Evolutionary conservation across 2,888 invertebrate species (phyloP).

Genomic region (Rhamphomyia laevipes): DNA sequence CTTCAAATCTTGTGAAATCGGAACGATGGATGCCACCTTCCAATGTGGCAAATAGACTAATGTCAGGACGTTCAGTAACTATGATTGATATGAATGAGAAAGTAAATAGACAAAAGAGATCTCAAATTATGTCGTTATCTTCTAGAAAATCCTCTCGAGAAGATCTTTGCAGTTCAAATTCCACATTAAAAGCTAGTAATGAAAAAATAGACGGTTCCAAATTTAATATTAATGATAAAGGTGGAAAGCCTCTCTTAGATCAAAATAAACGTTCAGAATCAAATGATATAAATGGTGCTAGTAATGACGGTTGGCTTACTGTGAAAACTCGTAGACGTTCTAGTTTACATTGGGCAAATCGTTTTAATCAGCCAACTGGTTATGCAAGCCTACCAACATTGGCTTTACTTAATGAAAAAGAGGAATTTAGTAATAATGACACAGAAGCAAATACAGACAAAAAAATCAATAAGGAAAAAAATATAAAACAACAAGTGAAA

Average conservation of each 20-base stretch:
- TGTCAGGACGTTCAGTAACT: conserved; percentile 34
- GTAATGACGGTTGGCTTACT: conserved; percentile 80
- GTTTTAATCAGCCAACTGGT: conserved; percentile 72
- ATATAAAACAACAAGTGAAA: neutral
- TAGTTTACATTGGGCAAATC: conserved; percentile 59
- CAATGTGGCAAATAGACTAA: conserved; percentile 28
- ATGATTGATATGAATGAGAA: conserved; percentile 33
- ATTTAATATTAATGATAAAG: conserved; percentile 24
- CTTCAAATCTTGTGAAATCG: too few relatives aligned
- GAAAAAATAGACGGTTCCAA: conserved; percentile 30
- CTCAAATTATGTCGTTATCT: conserved; percentile 5
- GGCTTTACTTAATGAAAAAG: conserved; percentile 35
- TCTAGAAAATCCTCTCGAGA: conserved; percentile 26
- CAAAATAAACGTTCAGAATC: conserved; percentile 27
- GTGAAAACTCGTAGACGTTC: conserved; percentile 65
- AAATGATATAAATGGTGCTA: conserved; percentile 52
- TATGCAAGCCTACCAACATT: conserved; percentile 71
- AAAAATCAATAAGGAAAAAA: neutral
- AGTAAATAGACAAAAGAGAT: conserved; percentile 6
- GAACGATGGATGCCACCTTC: conserved; percentile 24
- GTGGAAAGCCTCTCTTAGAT: conserved; percentile 6
- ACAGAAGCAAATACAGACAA: neutral
- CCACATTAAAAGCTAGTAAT: conserved; percentile 35
- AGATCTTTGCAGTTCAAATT: conserved; percentile 34
- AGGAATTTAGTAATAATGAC: conserved; percentile 20